Percentiles rank a stretch among this genome's conserved stretches.
phyloP scores from a whole-genome alignment of 2,113 vertebrate species.

The Polypterus senegalus region DNA sequence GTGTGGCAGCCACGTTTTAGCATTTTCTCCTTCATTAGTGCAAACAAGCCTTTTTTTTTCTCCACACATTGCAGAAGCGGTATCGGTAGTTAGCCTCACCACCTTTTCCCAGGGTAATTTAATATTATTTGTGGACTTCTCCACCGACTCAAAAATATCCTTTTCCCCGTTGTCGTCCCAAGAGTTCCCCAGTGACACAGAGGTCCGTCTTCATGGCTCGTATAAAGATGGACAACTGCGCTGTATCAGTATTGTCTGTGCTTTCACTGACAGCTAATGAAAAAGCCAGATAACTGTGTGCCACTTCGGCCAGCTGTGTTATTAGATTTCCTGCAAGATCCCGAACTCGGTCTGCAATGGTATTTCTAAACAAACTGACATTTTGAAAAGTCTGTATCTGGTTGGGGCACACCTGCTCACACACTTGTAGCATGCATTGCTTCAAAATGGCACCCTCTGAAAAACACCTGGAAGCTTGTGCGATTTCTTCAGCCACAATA shows the following conservation, averaged over 20 bases:
- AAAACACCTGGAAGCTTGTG: slow-evolving; percentile 18
- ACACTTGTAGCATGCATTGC: slow-evolving; percentile 23
- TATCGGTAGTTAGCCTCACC: too few relatives aligned
- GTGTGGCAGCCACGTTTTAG: slow-evolving; percentile 16
- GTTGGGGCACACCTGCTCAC: slow-evolving; percentile 29
- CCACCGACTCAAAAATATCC: slow-evolving; percentile 19
- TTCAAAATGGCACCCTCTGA: slow-evolving; percentile 19
- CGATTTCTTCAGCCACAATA: slow-evolving; percentile 31
- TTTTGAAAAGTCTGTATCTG: slow-evolving; percentile 28
- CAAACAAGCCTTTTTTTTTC: slow-evolving; percentile 15
- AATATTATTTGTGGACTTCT: slow-evolving; percentile 23
- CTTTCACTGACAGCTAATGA: slow-evolving; percentile 11
- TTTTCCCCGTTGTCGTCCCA: slow-evolving; percentile 13
- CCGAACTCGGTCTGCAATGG: slow-evolving; percentile 22
- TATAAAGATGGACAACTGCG: slow-evolving; percentile 7
- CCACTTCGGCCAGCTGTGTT: slow-evolving; percentile 21
- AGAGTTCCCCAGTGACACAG: slow-evolving; percentile 17
- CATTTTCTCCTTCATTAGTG: slow-evolving; percentile 26
- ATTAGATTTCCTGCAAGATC: slow-evolving; percentile 21
- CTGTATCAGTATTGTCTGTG: neutral
- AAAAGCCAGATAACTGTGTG: slow-evolving; percentile 18
- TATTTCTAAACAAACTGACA: slow-evolving; percentile 35
- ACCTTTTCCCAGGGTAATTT: slow-evolving; percentile 5
- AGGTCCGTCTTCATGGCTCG: slow-evolving; percentile 17
- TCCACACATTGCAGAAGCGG: neutral